Percentiles rank a stretch among this genome's conserved stretches.
Evolutionary conservation across 2,113 vertebrate genomes (phyloP).

Genomic region (Geococcyx californianus): DNA sequence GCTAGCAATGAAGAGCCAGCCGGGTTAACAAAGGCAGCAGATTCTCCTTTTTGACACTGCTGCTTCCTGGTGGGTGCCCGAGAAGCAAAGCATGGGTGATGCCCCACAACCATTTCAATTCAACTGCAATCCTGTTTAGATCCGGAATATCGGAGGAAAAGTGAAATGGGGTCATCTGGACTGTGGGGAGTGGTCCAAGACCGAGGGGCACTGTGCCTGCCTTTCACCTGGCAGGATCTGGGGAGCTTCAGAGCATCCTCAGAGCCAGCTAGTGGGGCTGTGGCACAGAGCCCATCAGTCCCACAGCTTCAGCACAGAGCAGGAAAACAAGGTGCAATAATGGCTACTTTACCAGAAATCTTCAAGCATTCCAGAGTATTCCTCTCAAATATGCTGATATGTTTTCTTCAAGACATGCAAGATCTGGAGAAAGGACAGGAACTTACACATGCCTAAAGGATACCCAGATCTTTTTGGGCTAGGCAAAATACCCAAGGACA

Average conservation of each 20-base stretch:
- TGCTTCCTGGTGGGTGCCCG: neutral
- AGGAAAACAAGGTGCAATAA: neutral
- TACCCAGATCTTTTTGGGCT: neutral
- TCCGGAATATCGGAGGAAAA: neutral
- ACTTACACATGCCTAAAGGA: neutral
- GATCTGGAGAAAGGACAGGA: neutral
- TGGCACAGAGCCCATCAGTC: neutral
- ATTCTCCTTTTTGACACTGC: neutral
- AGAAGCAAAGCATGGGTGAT: neutral
- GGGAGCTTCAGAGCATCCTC: neutral
- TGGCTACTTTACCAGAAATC: neutral
- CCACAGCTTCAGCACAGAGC: neutral
- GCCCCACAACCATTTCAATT: neutral
- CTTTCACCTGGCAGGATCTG: neutral
- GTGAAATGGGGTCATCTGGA: neutral
- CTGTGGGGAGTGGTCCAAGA: neutral
- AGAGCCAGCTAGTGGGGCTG: neutral
- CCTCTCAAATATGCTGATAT: neutral
- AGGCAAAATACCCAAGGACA: neutral
- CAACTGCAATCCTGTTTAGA: neutral
- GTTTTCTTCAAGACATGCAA: neutral
- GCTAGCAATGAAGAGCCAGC: neutral
- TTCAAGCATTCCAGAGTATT: neutral
- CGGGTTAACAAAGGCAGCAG: neutral
- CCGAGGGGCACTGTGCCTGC: rapidly evolving